Conservation (phyloP, 2,888 invertebrate genomes). For the Pecten maximus region DNA sequence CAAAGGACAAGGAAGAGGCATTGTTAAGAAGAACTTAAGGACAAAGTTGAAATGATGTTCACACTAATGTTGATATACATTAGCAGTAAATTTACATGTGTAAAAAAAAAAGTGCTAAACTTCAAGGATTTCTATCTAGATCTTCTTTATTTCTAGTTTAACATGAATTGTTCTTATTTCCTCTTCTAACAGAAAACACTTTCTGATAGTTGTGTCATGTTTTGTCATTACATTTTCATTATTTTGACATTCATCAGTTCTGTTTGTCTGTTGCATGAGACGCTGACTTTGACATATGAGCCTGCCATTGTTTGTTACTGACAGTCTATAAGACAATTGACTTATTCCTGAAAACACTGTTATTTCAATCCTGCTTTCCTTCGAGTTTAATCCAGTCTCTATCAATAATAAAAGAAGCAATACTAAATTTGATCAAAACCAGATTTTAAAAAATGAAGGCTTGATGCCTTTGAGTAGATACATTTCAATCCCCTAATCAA, state of each 20-base stretch:
- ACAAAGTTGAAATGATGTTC: not conserved
- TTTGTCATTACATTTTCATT: not conserved
- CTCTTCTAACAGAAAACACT: not conserved
- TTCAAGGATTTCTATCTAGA: not conserved
- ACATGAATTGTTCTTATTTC: not conserved
- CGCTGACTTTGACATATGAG: not conserved
- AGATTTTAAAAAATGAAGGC: not conserved
- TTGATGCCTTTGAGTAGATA: not conserved
- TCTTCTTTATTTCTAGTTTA: constrained; percentile 9
- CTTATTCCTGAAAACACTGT: not conserved
- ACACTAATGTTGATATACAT: not conserved
- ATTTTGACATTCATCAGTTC: not conserved
- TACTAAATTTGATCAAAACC: not conserved
- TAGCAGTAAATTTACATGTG: not conserved
- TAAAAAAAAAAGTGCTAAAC: not conserved
- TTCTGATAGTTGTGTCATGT: constrained; percentile 12
- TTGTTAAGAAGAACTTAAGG: too few species aligned
- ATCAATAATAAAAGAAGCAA: not conserved
- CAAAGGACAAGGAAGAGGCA: too few species aligned
- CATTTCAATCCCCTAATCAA: not conserved
- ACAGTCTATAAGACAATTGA: not conserved
- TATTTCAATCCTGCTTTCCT: not conserved
- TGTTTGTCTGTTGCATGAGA: not conserved
- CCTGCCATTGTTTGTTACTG: not conserved
- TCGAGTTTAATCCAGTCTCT: not conserved